Evolutionary conservation across 2,797 vertebrate species (phyloP), one percentile per base, ranked within the genome.

Genomic region (Taeniopygia guttata): DNA sequence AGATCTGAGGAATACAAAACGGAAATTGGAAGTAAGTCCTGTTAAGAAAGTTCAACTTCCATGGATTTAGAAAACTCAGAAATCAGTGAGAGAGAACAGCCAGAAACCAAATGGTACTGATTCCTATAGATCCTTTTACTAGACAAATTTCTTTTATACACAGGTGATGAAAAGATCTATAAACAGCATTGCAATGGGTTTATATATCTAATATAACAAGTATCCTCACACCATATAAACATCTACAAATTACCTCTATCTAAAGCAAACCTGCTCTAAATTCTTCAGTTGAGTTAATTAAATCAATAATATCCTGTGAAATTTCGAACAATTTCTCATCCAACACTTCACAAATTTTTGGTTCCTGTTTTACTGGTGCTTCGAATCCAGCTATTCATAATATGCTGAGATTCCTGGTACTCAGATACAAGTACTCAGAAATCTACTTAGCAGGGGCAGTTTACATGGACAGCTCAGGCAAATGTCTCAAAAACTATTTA

Each of bases 251-350:
- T 36, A 46, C 68, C 23, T 83, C 59, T 74, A 64, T 69, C 72
- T 93, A 96, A 87, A 96, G 66, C 27, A 93, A 95, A 94, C 87
- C 48, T 89, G 60, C 42, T 89, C 67, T 87, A 76, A 94, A 84
- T 69, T 92, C 58, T 96, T 96, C 43, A 10, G 48, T 76, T 93
- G 67, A 81, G 46, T 87, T 89, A 96, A 95, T 86, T 25, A 96
- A 94, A 94, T 81, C 85, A 54, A 11, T n/a, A n/a, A 36, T 75
- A 91, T 93, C 86, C 42, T 75, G 52, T 90, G 46, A 94, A 91
- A 74, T 94, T 96, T 96, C 82, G 87, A 96, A 54, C 82, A 89
- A 87, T 85, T 96, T 81, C 78, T 95, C 82, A 77, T 64, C 22
- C 49, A 90, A 49, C 60, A 66, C 58, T 29, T 68, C 56, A 72